phyloP scores from a whole-genome alignment of 2,113 vertebrate species.

The Eulacestoma nigropectus region DNA sequence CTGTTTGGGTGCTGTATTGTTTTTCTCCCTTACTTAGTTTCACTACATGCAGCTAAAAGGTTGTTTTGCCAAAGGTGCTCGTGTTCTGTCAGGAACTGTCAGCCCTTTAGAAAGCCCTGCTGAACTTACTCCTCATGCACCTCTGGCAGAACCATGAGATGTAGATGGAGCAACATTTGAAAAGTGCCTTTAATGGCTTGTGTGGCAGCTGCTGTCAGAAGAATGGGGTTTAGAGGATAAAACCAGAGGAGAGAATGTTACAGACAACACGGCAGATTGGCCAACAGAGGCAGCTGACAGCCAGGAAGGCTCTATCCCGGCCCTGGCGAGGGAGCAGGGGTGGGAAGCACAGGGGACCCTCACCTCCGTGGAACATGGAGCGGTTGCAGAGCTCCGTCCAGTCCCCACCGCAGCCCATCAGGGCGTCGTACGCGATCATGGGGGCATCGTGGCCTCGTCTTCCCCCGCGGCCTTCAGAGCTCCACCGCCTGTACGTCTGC shows the following conservation, averaged over 20 bases:
- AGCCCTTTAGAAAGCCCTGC: not conserved
- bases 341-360: not conserved
- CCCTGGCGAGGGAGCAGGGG: rapidly evolving
- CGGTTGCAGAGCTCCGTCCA: constrained; percentile 88
- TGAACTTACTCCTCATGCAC: not conserved
- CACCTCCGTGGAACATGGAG: constrained; percentile 95
- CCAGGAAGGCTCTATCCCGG: not conserved
- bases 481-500: constrained; percentile 90
- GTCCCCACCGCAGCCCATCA: constrained; percentile 80
- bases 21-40: not conserved
- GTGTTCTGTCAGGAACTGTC: not conserved
- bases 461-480: constrained; percentile 88
- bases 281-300: not conserved
- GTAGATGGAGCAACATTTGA: not conserved
- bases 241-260: not conserved
- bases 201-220: not conserved
- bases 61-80: not conserved
- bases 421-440: constrained; percentile 96
- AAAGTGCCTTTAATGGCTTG: not conserved
- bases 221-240: not conserved
- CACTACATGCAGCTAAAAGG: not conserved
- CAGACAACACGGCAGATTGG: not conserved
- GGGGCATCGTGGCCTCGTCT: constrained; percentile 90
- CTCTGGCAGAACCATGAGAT: not conserved
- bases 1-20: not conserved